Evolutionary conservation across 2,888 invertebrate genomes (phyloP).

Genomic region (Acrobeloides nanus): DNA sequence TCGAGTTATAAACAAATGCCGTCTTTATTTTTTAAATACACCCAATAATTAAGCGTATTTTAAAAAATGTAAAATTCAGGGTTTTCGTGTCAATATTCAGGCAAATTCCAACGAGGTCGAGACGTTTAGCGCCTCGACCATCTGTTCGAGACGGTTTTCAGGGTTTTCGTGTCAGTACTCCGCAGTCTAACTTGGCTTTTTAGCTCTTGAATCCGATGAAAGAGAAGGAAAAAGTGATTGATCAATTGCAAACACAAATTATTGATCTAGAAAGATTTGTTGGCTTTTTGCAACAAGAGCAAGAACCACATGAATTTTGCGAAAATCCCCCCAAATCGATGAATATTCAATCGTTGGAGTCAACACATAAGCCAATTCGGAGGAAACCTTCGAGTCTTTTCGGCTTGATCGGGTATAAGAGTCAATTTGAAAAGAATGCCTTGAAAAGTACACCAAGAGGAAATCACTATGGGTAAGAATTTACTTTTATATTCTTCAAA

Average conservation of each 20-base stretch:
- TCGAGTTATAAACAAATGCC: too few relatives aligned
- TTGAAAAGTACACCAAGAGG: slow-evolving; percentile 75
- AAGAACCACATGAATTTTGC: slow-evolving; percentile 8
- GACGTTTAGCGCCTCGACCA: too few relatives aligned
- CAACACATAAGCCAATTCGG: slow-evolving; percentile 12
- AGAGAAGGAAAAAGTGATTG: slow-evolving; percentile 90
- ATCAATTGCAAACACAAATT: slow-evolving; percentile 90
- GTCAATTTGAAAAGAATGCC: slow-evolving; percentile 68
- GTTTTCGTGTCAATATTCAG: too few relatives aligned
- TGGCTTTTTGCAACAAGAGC: slow-evolving; percentile 74
- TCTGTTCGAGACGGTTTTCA: too few relatives aligned
- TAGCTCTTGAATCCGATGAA: slow-evolving; percentile 54
- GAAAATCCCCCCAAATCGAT: background rate
- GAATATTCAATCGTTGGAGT: slow-evolving; percentile 6
- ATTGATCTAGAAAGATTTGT: slow-evolving; percentile 94
- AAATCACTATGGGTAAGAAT: slow-evolving; percentile 88
- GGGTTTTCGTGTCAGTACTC: too few relatives aligned
- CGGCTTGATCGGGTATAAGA: slow-evolving; percentile 79
- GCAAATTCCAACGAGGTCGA: too few relatives aligned
- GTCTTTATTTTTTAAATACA: too few relatives aligned
- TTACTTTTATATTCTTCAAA: too few relatives aligned
- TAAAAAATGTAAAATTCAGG: too few relatives aligned
- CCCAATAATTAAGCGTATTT: too few relatives aligned
- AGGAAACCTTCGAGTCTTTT: slow-evolving; percentile 60
- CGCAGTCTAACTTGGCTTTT: too few relatives aligned